A percentile compares a stretch with the other conserved stretches of the same genome.
Conservation (phyloP, 2,888 invertebrate species). For the Cataglyphis altisquamis region DNA sequence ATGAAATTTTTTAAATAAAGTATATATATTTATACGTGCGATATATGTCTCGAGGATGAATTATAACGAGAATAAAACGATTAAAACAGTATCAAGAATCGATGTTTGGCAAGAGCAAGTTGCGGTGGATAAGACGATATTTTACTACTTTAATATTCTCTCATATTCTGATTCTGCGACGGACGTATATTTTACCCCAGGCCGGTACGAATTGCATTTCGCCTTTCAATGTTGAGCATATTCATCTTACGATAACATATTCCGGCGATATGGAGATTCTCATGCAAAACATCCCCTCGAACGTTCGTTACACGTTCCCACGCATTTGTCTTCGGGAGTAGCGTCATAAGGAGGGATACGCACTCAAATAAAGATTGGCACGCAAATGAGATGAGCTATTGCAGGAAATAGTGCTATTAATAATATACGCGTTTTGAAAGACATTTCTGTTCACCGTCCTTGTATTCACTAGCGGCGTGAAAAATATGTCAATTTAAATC, state of each 20-base stretch:
- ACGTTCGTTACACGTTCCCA: conserved; percentile 42
- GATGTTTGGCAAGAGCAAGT: neutral
- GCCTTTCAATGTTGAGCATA: conserved; percentile 51
- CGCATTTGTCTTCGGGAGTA: conserved; percentile 35
- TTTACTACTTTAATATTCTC: conserved; percentile 37
- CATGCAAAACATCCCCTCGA: conserved; percentile 44
- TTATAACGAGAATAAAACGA: conserved; percentile 7
- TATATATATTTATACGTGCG: neutral
- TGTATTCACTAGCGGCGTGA: neutral
- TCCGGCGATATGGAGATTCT: conserved; percentile 49
- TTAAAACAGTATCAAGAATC: neutral
- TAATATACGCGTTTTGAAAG: conserved; percentile 9
- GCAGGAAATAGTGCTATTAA: neutral
- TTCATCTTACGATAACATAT: conserved; percentile 53
- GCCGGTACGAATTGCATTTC: conserved; percentile 45
- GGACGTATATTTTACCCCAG: conserved; percentile 31
- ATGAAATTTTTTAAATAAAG: conserved; percentile 36
- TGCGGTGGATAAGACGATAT: neutral
- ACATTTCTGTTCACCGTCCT: neutral
- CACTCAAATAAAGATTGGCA: conserved; percentile 9
- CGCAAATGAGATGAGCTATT: conserved; percentile 34
- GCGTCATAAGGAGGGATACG: conserved; percentile 19
- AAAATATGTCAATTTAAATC: neutral
- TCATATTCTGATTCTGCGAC: conserved; percentile 30
- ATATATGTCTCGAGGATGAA: conserved; percentile 23